Evolutionary conservation across 2,797 vertebrate species (phyloP).

Genomic region (Cichlasoma orientale): DNA sequence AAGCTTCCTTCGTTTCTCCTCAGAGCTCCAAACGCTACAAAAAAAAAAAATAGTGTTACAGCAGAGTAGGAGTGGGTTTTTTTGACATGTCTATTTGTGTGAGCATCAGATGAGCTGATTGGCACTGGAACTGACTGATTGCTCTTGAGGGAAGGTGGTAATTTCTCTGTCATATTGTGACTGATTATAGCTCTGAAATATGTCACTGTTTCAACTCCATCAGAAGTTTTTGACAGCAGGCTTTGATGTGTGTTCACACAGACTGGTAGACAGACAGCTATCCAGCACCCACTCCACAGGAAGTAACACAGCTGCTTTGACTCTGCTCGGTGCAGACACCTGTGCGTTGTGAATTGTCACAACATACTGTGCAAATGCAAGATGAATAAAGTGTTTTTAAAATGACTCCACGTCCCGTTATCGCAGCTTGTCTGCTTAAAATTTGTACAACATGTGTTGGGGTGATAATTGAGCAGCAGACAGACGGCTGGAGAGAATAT

Average conservation of each 20-base stretch:
- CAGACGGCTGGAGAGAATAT: not conserved
- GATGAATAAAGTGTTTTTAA: constrained; percentile 15
- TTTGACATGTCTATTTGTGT: constrained; percentile 63
- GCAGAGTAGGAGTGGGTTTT: not conserved
- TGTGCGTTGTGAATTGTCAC: constrained; percentile 30
- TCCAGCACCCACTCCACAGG: constrained; percentile 47
- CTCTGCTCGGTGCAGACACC: constrained; percentile 12
- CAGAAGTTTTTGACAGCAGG: constrained; percentile 72
- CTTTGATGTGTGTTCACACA: constrained; percentile 59
- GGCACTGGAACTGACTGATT: constrained; percentile 73
- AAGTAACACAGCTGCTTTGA: constrained; percentile 38
- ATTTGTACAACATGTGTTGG: not conserved
- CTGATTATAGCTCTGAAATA: constrained; percentile 77
- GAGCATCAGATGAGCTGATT: constrained; percentile 72
- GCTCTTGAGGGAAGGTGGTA: constrained; percentile 75
- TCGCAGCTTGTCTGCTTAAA: constrained; percentile 22
- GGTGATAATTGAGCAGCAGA: constrained; percentile 23
- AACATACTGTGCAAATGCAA: not conserved
- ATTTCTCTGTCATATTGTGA: constrained; percentile 79
- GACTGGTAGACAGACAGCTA: constrained; percentile 50
- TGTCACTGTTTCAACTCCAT: constrained; percentile 73
- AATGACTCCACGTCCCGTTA: not conserved
- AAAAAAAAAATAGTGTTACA: constrained; percentile 8
- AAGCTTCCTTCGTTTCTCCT: not conserved
- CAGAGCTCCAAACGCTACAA: constrained; percentile 16